A percentile compares a stretch with the other conserved stretches of the same genome.
phyloP scores from a whole-genome alignment of 30 jellyfish, hydroid and myxozoan species.

The Morbakka virulenta region DNA sequence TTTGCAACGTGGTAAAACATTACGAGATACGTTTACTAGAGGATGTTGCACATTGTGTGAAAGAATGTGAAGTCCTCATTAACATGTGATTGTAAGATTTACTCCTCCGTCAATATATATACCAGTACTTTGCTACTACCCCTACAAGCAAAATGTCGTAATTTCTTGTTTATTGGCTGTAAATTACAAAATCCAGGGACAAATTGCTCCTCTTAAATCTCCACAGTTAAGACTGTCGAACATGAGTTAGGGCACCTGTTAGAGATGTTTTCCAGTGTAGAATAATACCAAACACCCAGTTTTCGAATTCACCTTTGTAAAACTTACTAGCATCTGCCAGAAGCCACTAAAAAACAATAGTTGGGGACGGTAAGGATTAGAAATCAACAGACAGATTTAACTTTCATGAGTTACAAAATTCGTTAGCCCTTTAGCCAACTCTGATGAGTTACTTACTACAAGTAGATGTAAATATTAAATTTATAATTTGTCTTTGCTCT shows the following conservation, averaged over 20 bases:
- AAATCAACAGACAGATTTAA: not conserved
- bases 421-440: not conserved
- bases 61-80: not conserved
- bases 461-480: not conserved
- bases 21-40: not conserved
- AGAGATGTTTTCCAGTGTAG: not conserved
- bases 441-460: not conserved
- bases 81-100: not conserved
- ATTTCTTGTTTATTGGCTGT: not conserved
- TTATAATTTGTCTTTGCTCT: not conserved
- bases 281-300: not conserved
- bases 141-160: too few species aligned
- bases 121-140: too few species aligned
- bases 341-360: not conserved
- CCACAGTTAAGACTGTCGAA: not conserved
- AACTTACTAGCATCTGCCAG: not conserved
- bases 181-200: not conserved
- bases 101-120: not conserved
- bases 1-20: conserved; percentile 96
- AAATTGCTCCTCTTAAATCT: not conserved
- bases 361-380: not conserved
- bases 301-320: not conserved
- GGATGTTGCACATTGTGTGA: not conserved
- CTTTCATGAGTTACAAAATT: not conserved
- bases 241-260: not conserved